These are phyloP conservation scores for Rutpela maculata DNA, from an alignment of 2,888 invertebrate species.

Conservation along the genomic window DNA sequence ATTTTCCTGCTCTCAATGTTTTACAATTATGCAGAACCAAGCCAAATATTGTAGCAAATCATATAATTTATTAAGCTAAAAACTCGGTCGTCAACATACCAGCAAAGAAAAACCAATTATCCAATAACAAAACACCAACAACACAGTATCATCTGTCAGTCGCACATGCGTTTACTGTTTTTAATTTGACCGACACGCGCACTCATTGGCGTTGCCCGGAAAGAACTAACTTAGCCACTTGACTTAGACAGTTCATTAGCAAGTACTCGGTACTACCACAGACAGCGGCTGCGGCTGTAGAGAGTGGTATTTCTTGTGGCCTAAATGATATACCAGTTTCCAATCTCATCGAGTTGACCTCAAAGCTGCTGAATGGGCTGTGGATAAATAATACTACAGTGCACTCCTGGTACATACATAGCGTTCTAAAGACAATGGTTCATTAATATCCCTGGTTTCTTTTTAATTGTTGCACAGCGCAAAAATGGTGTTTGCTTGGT, in stretches of 20 bases:
- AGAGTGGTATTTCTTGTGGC: slow-evolving; percentile 50
- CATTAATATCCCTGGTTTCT: too few relatives aligned
- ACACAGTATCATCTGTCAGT: slow-evolving; percentile 21
- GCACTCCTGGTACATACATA: background rate
- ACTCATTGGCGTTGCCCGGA: slow-evolving; percentile 16
- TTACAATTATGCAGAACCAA: too few relatives aligned
- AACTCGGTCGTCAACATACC: slow-evolving; percentile 1
- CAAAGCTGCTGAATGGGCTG: slow-evolving; percentile 36
- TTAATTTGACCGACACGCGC: background rate
- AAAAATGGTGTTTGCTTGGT: too few relatives aligned
- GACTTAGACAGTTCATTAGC: slow-evolving; percentile 21
- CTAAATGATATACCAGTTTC: slow-evolving; percentile 47
- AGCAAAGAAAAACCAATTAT: slow-evolving; percentile 8
- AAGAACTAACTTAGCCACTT: slow-evolving; percentile 24
- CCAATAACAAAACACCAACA: slow-evolving; percentile 25
- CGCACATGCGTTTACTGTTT: slow-evolving; percentile 31
- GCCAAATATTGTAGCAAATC: too few relatives aligned
- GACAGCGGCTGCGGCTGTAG: slow-evolving; percentile 31
- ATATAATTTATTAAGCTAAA: background rate
- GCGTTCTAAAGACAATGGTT: background rate
- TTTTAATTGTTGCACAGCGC: too few relatives aligned
- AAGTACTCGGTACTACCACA: slow-evolving; percentile 35
- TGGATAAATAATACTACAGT: background rate
- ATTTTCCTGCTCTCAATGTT: too few relatives aligned
- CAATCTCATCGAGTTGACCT: slow-evolving; percentile 46